phyloP scores from a whole-genome alignment of 2,113 vertebrate genomes.

The Hyaena hyaena region DNA sequence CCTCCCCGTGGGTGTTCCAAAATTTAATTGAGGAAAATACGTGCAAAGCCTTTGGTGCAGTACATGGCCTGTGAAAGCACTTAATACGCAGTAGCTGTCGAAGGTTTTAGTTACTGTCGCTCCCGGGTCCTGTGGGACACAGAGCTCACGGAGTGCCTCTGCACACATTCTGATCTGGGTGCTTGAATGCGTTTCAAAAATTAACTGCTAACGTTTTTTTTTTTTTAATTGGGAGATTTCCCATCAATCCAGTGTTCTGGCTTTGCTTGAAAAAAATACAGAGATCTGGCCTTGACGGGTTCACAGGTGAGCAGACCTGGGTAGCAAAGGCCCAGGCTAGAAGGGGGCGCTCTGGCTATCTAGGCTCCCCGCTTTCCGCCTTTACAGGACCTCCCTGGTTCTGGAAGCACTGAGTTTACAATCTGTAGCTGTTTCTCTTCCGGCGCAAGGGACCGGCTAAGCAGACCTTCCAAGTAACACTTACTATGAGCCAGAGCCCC shows the following conservation, averaged over 20 bases:
- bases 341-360: rapidly evolving
- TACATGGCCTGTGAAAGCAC: background rate
- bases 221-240: background rate
- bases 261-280: background rate
- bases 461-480: background rate
- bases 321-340: background rate
- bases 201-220: background rate
- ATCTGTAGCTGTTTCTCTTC: background rate
- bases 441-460: background rate
- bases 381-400: background rate
- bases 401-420: background rate
- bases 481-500: background rate
- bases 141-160: background rate
- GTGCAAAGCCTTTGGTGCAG: background rate
- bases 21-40: background rate
- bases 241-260: background rate
- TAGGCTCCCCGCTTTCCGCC: rapidly evolving
- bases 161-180: background rate
- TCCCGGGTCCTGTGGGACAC: background rate
- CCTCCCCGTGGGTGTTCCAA: background rate
- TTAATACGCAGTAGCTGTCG: background rate
- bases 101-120: too few species aligned
- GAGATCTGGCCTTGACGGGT: background rate
- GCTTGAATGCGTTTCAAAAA: background rate
- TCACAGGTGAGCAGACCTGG: background rate